phyloP scores from a whole-genome alignment of 1,140 invertebrate species.

The Ostrea denselamellosa region DNA sequence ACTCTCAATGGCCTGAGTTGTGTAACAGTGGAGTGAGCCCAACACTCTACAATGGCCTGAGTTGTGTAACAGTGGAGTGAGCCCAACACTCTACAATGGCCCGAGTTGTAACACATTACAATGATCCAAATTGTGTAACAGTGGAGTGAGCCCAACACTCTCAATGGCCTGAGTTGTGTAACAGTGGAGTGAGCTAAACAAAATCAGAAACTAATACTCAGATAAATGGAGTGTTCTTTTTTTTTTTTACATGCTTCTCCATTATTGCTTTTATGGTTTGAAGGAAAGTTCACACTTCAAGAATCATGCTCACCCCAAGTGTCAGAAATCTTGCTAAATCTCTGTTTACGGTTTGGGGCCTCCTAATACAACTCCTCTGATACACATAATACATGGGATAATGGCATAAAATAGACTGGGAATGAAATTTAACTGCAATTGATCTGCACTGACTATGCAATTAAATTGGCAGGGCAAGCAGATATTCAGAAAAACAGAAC shows the following conservation, averaged over 20 bases:
- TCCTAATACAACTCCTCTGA: not conserved
- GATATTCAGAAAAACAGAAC: not conserved
- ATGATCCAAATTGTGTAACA: too few relatives aligned
- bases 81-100: too few relatives aligned
- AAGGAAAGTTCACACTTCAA: not conserved
- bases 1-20: too few relatives aligned
- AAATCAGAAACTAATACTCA: not conserved
- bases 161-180: not conserved
- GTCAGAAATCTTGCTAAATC: not conserved
- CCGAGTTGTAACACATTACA: too few relatives aligned
- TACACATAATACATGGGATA: not conserved
- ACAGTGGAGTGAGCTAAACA: not conserved
- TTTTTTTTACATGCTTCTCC: not conserved
- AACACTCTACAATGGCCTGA: too few relatives aligned
- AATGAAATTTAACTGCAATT: not conserved
- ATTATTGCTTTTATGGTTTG: not conserved
- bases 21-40: too few relatives aligned
- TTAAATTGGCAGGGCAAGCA: not conserved
- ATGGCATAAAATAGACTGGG: not conserved
- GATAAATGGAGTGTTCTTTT: not conserved
- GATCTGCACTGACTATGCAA: not conserved
- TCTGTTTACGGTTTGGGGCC: not conserved
- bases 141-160: not conserved
- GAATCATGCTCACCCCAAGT: not conserved
- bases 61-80: too few relatives aligned